Evolutionary conservation across 2,113 vertebrate species (phyloP).

Genomic region (Ptilorrhoa leucosticta): DNA sequence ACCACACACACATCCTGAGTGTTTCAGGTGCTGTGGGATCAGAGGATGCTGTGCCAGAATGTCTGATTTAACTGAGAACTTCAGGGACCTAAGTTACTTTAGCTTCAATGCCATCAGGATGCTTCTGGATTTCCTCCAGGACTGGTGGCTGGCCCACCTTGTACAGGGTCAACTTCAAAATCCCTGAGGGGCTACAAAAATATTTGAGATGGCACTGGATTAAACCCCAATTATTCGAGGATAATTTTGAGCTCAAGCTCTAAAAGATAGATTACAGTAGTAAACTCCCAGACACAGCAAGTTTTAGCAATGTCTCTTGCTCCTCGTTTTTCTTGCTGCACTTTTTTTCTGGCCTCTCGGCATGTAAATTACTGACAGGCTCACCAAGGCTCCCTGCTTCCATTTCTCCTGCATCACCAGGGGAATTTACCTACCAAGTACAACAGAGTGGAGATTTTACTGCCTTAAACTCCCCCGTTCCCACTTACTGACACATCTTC

Average conservation of each 20-base stretch:
- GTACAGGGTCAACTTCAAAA: neutral
- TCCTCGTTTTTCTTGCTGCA: conserved; percentile 29
- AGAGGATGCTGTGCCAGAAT: neutral
- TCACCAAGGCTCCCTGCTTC: neutral
- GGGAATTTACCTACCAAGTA: conserved; percentile 42
- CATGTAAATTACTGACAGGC: neutral
- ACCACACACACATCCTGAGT: neutral
- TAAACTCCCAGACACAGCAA: conserved; percentile 22
- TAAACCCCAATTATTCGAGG: neutral
- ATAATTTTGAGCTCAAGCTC: neutral
- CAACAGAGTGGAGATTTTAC: neutral
- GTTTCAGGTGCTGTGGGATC: neutral
- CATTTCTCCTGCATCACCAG: neutral
- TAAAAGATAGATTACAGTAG: neutral
- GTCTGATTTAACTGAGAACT: neutral
- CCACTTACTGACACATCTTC: conserved; percentile 39
- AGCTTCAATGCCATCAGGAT: neutral
- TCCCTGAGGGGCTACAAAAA: neutral
- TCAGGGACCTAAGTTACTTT: neutral
- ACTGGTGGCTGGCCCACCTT: neutral
- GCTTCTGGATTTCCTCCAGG: neutral
- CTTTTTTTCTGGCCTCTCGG: neutral
- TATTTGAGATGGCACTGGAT: neutral
- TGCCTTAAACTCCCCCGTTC: conserved; percentile 10
- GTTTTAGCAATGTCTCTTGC: conserved; percentile 20